Base-by-base conservation (phyloP, 2,797 vertebrate species). In the Apogon hyalosoma region DNA sequence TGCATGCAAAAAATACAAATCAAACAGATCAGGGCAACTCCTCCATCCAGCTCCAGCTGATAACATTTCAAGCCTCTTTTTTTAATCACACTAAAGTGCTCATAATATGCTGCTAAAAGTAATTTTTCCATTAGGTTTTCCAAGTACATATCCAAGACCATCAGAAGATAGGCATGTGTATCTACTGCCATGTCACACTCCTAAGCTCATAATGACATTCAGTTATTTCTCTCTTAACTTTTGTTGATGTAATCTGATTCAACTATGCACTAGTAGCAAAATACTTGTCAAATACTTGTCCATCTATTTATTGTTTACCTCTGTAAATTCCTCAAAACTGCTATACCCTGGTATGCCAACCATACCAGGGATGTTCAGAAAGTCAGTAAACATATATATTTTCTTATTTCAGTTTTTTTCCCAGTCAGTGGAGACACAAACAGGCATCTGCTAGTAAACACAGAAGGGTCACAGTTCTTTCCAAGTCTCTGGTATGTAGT, bases 401-500 rank as follows among this genome's bases (percentile, higher is more conserved):
- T 43, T 53, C 0, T 41, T 18, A 14, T 81, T 82, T 33, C 67
- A 53, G 50, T 73, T 46, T 79, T 83, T 83, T 83, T 77, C 72
- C 65, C 67, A 83, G 61, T 57, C 59, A 56, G 40, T 43, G 46
- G 49, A 45, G 53, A 77, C 69, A 76, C 39, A 48, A 74, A 63
- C 41, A 60, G 52, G 41, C 59, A 63, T 65, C 73, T 62, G 76
- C 61, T 61, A 69, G 65, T 79, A 82, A 79, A 83, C 75, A 79
- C 61, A 63, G 62, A 63, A 64, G 73, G 78, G 85, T 71, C 62
- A 80, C 64, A 69, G 84, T 77, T 68, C 66, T 82, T 82, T 48
- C 63, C 59, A 55, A 46, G 39, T 68, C 62, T 74, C 69, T 72
- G 87, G 84, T 75, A 87, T 85, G 83, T 48, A 77, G 77, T 78